phyloP scores from a whole-genome alignment of 2,888 invertebrate genomes.

The Helleia helle region DNA sequence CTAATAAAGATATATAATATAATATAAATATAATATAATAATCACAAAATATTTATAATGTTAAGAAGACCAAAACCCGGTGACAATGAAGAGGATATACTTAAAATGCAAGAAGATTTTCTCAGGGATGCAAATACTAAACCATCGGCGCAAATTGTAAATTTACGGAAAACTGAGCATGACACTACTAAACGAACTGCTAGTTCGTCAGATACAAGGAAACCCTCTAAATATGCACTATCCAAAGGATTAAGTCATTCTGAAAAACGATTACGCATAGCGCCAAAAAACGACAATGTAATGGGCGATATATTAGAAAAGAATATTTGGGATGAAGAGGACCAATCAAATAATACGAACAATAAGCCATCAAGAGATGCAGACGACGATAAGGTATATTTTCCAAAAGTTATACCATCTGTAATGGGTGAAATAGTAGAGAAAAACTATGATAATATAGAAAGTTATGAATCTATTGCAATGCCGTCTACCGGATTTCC shows the following conservation, averaged over 20 bases:
- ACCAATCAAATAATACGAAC: slow-evolving; percentile 16
- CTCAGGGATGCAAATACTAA: slow-evolving; percentile 69
- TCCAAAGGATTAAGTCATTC: slow-evolving; percentile 46
- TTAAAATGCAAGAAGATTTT: slow-evolving; percentile 83
- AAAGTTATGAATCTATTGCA: slow-evolving; percentile 28
- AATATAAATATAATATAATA: slow-evolving; percentile 13
- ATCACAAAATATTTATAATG: slow-evolving; percentile 35
- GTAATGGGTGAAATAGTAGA: slow-evolving; percentile 74
- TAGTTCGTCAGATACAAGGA: slow-evolving; percentile 27
- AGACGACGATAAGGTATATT: slow-evolving; percentile 60
- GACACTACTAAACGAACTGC: slow-evolving; percentile 31
- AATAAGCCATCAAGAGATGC: not conserved
- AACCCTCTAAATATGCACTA: slow-evolving; percentile 58
- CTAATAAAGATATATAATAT: too few species aligned
- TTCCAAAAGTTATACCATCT: slow-evolving; percentile 53
- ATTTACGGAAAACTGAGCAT: slow-evolving; percentile 41
- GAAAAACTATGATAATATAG: slow-evolving; percentile 38
- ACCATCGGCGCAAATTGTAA: slow-evolving; percentile 77
- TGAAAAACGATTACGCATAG: slow-evolving; percentile 51
- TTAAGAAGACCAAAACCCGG: slow-evolving; percentile 78
- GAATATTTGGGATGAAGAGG: slow-evolving; percentile 26
- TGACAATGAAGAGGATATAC: slow-evolving; percentile 83
- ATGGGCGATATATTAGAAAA: slow-evolving; percentile 52
- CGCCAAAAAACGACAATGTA: slow-evolving; percentile 25
- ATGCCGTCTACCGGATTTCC: slow-evolving; percentile 68